These are phyloP conservation scores for Eclectus roratus DNA, from an alignment of 2,113 vertebrate genomes.

Conservation along the genomic window DNA sequence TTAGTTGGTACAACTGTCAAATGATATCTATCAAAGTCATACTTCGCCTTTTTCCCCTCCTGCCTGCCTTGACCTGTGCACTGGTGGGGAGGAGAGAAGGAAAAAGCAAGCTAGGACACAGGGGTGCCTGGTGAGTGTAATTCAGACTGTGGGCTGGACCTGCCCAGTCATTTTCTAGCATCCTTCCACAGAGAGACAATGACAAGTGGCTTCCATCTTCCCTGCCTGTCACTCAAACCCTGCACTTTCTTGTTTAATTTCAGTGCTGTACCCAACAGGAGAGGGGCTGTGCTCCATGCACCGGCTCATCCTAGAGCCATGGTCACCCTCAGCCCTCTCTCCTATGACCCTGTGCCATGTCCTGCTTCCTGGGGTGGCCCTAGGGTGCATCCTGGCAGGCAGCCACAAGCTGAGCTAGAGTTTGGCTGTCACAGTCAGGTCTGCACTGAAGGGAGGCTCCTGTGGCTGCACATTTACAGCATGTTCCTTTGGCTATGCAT, in stretches of 20 bases:
- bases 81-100: background rate
- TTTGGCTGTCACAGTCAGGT: background rate
- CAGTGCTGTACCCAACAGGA: fast-evolving
- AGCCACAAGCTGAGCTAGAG: background rate
- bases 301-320: background rate
- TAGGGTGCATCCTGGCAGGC: background rate
- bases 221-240: background rate
- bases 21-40: background rate
- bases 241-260: background rate
- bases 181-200: background rate
- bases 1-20: background rate
- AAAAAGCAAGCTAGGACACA: fast-evolving
- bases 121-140: background rate
- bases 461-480: fast-evolving
- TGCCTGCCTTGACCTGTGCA: background rate
- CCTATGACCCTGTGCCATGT: fast-evolving
- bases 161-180: background rate
- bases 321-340: background rate
- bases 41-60: background rate
- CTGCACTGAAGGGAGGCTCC: background rate
- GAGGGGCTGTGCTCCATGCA: background rate
- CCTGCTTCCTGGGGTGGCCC: background rate
- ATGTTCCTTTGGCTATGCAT: fast-evolving
- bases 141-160: background rate
- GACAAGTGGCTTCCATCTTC: background rate